Percentiles rank a stretch among this genome's conserved stretches.
These are phyloP conservation scores for Chrysogorgia sp. DNA, from an alignment of 92 coral and sea anemone genomes.

Conservation along the genomic window DNA sequence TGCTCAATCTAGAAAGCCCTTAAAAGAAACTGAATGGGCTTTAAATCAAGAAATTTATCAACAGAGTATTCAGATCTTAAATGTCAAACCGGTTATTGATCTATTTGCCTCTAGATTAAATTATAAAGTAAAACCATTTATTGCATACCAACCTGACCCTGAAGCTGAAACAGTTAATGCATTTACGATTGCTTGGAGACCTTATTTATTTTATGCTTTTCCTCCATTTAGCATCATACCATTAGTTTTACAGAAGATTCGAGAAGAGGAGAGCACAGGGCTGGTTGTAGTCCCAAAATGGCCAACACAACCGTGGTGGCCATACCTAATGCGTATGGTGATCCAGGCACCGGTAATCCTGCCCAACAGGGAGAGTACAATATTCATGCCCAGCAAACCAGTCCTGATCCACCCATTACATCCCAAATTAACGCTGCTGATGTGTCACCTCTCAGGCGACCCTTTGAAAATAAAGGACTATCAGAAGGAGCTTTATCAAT, in stretches of 20 bases:
- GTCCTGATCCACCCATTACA: neutral
- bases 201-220: constrained; percentile 54
- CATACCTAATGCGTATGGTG: constrained; percentile 33
- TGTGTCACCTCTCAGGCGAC: constrained; percentile 45
- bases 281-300: constrained; percentile 48
- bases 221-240: constrained; percentile 53
- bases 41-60: neutral
- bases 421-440: constrained; percentile 18
- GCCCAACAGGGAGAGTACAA: too few species aligned
- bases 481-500: constrained; percentile 17
- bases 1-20: constrained; percentile 33
- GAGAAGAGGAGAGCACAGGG: constrained; percentile 42
- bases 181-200: constrained; percentile 42
- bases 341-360: neutral
- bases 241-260: constrained; percentile 42
- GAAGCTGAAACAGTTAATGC: constrained; percentile 49
- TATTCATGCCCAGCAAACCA: too few species aligned
- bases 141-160: too few species aligned
- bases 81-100: constrained; percentile 1
- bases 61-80: neutral
- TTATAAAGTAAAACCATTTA: too few species aligned
- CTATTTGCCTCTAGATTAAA: constrained; percentile 48
- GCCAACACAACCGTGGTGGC: constrained; percentile 32
- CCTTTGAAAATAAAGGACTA: constrained; percentile 36
- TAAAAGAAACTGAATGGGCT: too few species aligned